phyloP scores from a whole-genome alignment of 1,140 invertebrate species.

The Bactericera cockerelli region DNA sequence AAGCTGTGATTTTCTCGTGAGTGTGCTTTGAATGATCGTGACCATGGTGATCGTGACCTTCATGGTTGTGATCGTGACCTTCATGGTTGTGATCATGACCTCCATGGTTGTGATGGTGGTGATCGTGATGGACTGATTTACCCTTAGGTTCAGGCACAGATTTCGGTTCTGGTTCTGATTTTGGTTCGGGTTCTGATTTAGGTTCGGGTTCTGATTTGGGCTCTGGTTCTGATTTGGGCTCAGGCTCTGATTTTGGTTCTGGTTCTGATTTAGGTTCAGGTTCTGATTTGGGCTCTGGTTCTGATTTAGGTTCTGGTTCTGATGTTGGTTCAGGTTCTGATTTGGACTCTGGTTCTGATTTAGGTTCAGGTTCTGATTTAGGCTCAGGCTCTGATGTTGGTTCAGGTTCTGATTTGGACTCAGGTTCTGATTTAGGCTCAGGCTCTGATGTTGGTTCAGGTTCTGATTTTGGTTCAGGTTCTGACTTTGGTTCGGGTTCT shows the following conservation, averaged over 20 bases:
- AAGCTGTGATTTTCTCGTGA: too few species aligned
- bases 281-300: conserved; percentile 31
- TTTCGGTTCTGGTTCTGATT: conserved; percentile 28
- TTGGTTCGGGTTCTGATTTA: conserved; percentile 26
- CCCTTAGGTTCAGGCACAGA: conserved; percentile 25
- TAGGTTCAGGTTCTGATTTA: conserved; percentile 24
- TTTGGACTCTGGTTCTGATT: conserved; percentile 26
- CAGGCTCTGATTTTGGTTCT: conserved; percentile 29
- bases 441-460: conserved; percentile 32
- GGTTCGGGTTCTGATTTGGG: conserved; percentile 33
- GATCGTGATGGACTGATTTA: conserved; percentile 27
- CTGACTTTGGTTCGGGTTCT: conserved; percentile 28
- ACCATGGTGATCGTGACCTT: too few species aligned
- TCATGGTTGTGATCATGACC: conserved; percentile 12
- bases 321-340: conserved; percentile 33
- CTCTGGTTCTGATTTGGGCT: conserved; percentile 28
- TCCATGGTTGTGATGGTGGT: conserved; percentile 30
- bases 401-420: conserved; percentile 29
- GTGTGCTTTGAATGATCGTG: too few species aligned
- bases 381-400: conserved; percentile 29
- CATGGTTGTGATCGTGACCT: too few species aligned
- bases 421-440: conserved; percentile 29
- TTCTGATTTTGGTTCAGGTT: conserved; percentile 30
- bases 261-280: conserved; percentile 29
- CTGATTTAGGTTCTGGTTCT: conserved; percentile 32